phyloP scores from a whole-genome alignment of 2,797 vertebrate species.

The Lindbergichthys nudifrons region DNA sequence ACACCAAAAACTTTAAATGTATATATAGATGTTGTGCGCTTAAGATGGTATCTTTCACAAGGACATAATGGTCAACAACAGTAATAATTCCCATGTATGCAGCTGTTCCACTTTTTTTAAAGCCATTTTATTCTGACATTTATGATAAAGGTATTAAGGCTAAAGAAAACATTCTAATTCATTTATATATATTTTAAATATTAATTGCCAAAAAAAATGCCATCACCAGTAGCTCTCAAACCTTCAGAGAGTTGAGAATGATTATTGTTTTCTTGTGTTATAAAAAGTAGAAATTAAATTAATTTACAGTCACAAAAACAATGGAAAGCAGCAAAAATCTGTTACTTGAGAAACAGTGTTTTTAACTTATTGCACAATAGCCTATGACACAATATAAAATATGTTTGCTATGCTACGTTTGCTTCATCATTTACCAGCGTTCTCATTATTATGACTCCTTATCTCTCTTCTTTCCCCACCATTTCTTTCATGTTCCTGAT shows the following conservation, averaged over 20 bases:
- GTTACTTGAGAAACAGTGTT: background rate
- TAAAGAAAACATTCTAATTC: background rate
- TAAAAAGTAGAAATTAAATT: background rate
- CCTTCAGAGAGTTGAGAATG: background rate
- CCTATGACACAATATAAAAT: background rate
- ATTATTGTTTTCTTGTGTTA: background rate
- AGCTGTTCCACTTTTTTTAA: background rate
- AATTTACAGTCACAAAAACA: slow-evolving; percentile 1
- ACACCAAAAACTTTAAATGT: background rate
- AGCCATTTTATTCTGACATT: background rate
- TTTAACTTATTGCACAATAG: background rate
- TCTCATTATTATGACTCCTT: background rate
- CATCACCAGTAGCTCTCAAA: background rate
- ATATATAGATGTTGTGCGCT: slow-evolving; percentile 38
- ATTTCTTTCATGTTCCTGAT: slow-evolving; percentile 65
- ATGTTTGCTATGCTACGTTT: background rate
- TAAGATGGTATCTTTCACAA: slow-evolving; percentile 33
- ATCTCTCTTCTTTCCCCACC: slow-evolving; percentile 67
- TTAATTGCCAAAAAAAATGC: background rate
- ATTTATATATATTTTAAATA: background rate
- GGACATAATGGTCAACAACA: slow-evolving; percentile 3
- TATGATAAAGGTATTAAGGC: background rate
- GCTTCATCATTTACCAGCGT: background rate
- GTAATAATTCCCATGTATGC: slow-evolving; percentile 5
- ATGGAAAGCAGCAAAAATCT: background rate